Evolutionary conservation across 2,888 invertebrate species (phyloP).

Genomic region (Cyaniris semiargus): DNA sequence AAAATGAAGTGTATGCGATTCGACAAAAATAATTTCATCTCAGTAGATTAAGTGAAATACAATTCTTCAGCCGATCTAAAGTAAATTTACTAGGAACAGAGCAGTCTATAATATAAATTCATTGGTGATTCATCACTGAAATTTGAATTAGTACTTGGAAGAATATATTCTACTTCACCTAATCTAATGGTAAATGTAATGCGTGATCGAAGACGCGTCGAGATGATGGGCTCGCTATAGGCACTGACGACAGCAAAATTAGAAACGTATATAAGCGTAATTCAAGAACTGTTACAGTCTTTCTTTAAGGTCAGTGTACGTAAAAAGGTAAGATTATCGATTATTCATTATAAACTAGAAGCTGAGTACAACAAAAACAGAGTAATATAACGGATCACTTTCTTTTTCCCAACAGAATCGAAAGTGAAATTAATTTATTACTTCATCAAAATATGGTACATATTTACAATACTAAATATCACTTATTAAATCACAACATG

Average conservation of each 20-base stretch:
- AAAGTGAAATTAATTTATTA: constrained; percentile 41
- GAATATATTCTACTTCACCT: constrained; percentile 59
- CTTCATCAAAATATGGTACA: constrained; percentile 73
- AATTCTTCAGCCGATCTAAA: constrained; percentile 54
- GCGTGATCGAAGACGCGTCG: constrained; percentile 73
- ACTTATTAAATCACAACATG: constrained; percentile 79
- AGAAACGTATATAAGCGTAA: constrained; percentile 45
- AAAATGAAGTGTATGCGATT: constrained; percentile 38
- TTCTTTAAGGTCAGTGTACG: constrained; percentile 33
- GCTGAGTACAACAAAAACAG: constrained; percentile 20
- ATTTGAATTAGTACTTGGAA: constrained; percentile 57
- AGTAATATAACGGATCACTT: constrained; percentile 24
- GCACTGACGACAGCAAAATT: constrained; percentile 48
- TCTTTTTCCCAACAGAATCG: constrained; percentile 9
- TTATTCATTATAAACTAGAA: constrained; percentile 19
- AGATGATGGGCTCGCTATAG: constrained; percentile 45
- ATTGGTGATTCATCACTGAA: constrained; percentile 78
- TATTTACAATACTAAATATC: constrained; percentile 81
- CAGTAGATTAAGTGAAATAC: constrained; percentile 72
- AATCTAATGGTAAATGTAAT: constrained; percentile 64
- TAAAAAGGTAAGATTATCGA: constrained; percentile 20
- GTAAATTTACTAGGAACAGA: constrained; percentile 69
- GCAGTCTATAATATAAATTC: constrained; percentile 70
- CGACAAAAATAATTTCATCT: constrained; percentile 44
- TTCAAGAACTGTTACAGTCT: constrained; percentile 41